phyloP scores from a whole-genome alignment of 1,140 invertebrate species.

The Dendroctonus ponderosae region DNA sequence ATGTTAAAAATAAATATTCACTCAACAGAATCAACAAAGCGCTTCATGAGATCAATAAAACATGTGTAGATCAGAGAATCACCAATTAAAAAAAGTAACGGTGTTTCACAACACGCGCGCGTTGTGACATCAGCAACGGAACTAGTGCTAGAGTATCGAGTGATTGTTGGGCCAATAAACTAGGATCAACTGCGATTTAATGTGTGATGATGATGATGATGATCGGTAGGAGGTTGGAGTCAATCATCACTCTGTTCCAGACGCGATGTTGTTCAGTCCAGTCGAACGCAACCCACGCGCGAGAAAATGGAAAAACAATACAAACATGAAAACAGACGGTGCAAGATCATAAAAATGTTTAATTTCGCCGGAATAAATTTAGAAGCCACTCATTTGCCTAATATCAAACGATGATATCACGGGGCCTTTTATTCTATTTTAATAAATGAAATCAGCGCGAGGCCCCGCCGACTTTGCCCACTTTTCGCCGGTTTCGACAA shows the following conservation, averaged over 20 bases:
- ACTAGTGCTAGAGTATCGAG: too few species aligned
- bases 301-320: conserved; percentile 15
- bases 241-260: too few species aligned
- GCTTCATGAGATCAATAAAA: too few species aligned
- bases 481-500: too few species aligned
- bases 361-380: conserved; percentile 38
- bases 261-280: not conserved
- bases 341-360: conserved; percentile 24
- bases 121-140: not conserved
- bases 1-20: too few species aligned
- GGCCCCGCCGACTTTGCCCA: not conserved
- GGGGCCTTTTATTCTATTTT: conserved; percentile 38
- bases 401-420: conserved; percentile 43
- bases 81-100: not conserved
- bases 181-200: not conserved
- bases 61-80: too few species aligned
- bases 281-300: conserved; percentile 1
- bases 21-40: too few species aligned
- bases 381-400: conserved; percentile 43
- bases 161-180: conserved; percentile 2
- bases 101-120: conserved; percentile 5
- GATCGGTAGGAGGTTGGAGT: too few species aligned
- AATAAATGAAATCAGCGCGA: conserved; percentile 42
- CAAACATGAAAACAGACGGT: conserved; percentile 18
- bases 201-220: too few species aligned